phyloP scores from a whole-genome alignment of 2,888 invertebrate genomes.

The Pterobdella sp. region DNA sequence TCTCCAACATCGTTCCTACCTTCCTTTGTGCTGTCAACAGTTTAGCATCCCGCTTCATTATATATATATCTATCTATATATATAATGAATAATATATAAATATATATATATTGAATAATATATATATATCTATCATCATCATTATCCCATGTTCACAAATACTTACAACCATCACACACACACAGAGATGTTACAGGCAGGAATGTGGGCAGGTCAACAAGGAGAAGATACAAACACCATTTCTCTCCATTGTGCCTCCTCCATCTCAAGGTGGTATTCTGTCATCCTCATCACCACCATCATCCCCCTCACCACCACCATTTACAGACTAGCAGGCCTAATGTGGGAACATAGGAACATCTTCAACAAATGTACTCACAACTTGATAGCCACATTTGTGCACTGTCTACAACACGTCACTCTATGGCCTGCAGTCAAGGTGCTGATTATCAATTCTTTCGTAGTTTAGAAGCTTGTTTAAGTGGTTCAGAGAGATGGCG shows the following conservation, averaged over 20 bases:
- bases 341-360: constrained; percentile 5
- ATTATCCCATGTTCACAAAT: no score
- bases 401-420: constrained; percentile 18
- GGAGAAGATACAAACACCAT: not conserved
- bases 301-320: not conserved
- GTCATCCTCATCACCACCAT: constrained; percentile 3
- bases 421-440: constrained; percentile 20
- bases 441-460: not conserved
- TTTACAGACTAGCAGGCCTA: constrained; percentile 12
- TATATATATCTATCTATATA: not conserved
- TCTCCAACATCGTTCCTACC: not conserved
- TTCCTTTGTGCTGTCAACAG: constrained; percentile 17
- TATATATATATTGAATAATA: not conserved
- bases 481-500: no score
- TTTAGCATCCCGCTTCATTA: not conserved
- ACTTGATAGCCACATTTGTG: constrained; percentile 19
- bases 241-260: constrained; percentile 7
- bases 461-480: no score
- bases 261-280: constrained; percentile 4
- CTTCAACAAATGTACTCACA: constrained; percentile 15
- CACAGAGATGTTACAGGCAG: constrained; percentile 24
- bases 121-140: no score
- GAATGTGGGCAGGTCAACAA: constrained; percentile 27
- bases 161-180: not conserved
- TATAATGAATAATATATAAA: not conserved